These are phyloP conservation scores for Salmo trutta DNA, from an alignment of 2,797 vertebrate species.

Conservation along the genomic window DNA sequence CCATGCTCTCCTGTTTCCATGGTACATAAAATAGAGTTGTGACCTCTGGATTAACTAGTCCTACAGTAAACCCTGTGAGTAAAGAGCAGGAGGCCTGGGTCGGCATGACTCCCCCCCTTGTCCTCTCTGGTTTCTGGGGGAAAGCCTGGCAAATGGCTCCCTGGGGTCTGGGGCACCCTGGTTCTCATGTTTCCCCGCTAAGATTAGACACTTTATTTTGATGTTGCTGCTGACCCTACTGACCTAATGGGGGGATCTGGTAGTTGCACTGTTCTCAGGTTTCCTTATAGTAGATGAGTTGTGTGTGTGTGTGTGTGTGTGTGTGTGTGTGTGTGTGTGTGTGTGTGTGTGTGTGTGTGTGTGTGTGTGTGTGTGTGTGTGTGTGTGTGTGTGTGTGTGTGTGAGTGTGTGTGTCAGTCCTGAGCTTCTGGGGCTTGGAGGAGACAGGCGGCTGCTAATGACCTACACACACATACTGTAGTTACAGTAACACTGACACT, in stretches of 20 bases:
- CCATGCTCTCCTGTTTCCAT: not conserved
- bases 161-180: slow-evolving; percentile 26
- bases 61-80: not conserved
- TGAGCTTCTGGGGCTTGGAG: too few relatives aligned
- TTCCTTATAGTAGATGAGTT: slow-evolving; percentile 1
- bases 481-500: not conserved
- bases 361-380: not conserved
- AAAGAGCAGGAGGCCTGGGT: not conserved
- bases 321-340: not conserved
- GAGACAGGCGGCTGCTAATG: not conserved
- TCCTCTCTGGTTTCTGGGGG: not conserved
- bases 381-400: not conserved
- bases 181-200: slow-evolving; percentile 48
- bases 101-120: not conserved
- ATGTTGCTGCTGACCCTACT: slow-evolving; percentile 19
- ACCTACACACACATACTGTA: not conserved
- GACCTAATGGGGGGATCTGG: slow-evolving; percentile 10
- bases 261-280: slow-evolving; percentile 24
- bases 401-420: not conserved
- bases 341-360: not conserved
- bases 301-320: not conserved
- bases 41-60: not conserved
- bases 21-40: too few relatives aligned
- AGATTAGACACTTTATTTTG: slow-evolving; percentile 43
- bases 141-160: slow-evolving; percentile 8